Conservation (phyloP, 1,140 invertebrate genomes). For the Penaeus vannamei region DNA sequence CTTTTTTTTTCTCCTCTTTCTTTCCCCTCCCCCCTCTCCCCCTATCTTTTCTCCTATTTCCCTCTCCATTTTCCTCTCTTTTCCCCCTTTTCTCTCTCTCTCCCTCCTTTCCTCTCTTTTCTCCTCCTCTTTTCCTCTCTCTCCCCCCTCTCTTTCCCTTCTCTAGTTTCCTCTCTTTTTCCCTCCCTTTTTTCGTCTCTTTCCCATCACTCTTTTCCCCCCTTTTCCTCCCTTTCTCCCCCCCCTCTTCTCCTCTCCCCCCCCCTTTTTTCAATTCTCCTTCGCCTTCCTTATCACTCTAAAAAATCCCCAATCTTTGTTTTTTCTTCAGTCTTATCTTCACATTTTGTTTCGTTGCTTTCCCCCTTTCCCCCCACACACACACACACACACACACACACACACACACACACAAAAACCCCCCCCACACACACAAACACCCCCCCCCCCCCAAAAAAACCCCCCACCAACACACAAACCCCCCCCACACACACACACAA, state of each 20-base stretch:
- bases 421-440: too few relatives aligned
- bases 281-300: neutral
- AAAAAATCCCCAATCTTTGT: neutral
- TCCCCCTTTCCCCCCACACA: too few relatives aligned
- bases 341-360: neutral
- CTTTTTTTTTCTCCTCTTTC: too few relatives aligned
- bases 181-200: conserved; percentile 4
- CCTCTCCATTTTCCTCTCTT: neutral
- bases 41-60: neutral
- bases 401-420: too few relatives aligned
- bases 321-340: neutral
- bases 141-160: conserved; percentile 3
- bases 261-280: neutral
- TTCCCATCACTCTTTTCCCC: neutral
- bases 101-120: conserved; percentile 1
- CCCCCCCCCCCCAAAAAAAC: too few relatives aligned
- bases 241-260: too few relatives aligned
- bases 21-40: too few relatives aligned
- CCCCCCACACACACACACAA: too few relatives aligned
- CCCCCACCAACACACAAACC: too few relatives aligned
- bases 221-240: neutral
- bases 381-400: too few relatives aligned
- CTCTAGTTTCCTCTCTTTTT: neutral
- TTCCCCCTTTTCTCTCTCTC: neutral
- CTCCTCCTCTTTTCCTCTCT: conserved; percentile 11